Percentiles rank a stretch among this genome's conserved stretches.
Evolutionary conservation across 2,888 invertebrate genomes (phyloP).

Genomic region (Drosophila nr. perissopoda): DNA sequence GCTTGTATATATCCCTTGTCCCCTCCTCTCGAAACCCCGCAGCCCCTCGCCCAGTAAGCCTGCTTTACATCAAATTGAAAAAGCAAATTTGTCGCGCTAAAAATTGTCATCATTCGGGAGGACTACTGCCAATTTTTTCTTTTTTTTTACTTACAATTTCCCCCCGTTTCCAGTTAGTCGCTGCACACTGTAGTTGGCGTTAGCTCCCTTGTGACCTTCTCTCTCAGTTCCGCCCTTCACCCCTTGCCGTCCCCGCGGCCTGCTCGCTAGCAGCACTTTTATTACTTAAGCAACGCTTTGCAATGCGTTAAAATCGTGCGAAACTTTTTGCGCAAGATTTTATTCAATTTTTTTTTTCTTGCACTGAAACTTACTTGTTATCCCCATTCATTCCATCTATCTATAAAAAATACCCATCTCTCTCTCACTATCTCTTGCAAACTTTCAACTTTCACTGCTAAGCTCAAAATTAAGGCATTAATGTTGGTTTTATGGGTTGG

Average conservation of each 20-base stretch:
- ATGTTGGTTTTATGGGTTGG: slow-evolving; percentile 75
- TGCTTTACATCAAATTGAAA: slow-evolving; percentile 71
- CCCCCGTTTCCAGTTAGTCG: slow-evolving; percentile 15
- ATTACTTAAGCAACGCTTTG: slow-evolving; percentile 69
- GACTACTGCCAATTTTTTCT: slow-evolving; percentile 69
- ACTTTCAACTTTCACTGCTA: slow-evolving; percentile 62
- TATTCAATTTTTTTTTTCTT: slow-evolving; percentile 28
- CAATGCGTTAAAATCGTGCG: slow-evolving; percentile 64
- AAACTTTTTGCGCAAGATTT: slow-evolving; percentile 65
- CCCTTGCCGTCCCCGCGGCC: neutral
- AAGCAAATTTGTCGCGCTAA: slow-evolving; percentile 70
- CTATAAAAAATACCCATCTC: neutral
- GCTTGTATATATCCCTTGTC: neutral
- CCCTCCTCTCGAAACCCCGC: neutral
- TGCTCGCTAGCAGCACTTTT: slow-evolving; percentile 35
- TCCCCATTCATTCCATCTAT: slow-evolving; percentile 12
- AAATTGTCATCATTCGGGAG: slow-evolving; percentile 69
- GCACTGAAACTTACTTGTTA: slow-evolving; percentile 40
- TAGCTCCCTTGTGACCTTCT: slow-evolving; percentile 31
- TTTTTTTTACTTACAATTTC: slow-evolving; percentile 51
- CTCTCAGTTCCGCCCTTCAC: neutral
- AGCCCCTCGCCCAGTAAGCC: slow-evolving; percentile 8
- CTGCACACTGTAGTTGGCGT: slow-evolving; percentile 59
- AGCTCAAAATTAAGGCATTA: slow-evolving; percentile 76
- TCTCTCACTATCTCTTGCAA: slow-evolving; percentile 16